phyloP scores from a whole-genome alignment of 2,113 vertebrate genomes.

The Tangachromis dhanisi region DNA sequence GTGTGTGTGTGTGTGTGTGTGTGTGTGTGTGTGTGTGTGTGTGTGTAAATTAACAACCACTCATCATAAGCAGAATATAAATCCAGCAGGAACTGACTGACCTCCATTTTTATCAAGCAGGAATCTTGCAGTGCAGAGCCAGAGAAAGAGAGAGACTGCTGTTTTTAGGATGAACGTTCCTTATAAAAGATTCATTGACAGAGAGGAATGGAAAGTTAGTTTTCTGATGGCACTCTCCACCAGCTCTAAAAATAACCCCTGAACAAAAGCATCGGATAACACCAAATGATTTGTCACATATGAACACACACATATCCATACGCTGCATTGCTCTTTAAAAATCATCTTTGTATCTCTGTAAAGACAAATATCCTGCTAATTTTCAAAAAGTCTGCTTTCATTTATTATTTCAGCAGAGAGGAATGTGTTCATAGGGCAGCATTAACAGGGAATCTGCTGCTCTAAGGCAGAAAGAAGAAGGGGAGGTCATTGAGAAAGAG shows the following conservation, averaged over 20 bases:
- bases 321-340: neutral
- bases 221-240: neutral
- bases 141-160: neutral
- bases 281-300: neutral
- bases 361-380: neutral
- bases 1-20: neutral
- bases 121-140: neutral
- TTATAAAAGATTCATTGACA: conserved; percentile 18
- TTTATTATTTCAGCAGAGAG: conserved; percentile 9
- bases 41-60: neutral
- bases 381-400: neutral
- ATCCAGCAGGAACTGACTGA: neutral
- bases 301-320: neutral
- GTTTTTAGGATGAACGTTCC: neutral
- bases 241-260: conserved; percentile 17
- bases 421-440: conserved; percentile 5
- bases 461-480: conserved; percentile 1
- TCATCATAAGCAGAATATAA: neutral
- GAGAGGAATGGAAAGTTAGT: neutral
- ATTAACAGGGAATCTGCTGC: neutral
- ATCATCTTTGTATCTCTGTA: neutral
- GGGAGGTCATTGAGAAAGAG: neutral
- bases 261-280: neutral
- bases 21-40: neutral
- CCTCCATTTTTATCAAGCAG: neutral